Evolutionary conservation across 1,140 invertebrate species (phyloP), one percentile per base, ranked within the genome.

Genomic region (Lucilia cuprina): DNA sequence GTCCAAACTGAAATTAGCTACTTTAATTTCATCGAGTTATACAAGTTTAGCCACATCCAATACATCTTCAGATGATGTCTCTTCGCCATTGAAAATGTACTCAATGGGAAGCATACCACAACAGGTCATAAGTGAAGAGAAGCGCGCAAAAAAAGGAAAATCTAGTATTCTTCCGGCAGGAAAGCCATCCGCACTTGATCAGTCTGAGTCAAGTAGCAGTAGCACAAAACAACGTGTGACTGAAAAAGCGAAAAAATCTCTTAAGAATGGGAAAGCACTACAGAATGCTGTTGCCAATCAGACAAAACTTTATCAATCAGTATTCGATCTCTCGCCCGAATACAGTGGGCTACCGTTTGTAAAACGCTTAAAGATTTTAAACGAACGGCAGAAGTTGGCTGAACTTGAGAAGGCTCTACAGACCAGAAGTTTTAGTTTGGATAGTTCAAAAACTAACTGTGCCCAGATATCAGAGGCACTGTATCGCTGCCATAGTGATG

Each of bases 321-420:
- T 97, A 5, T 96, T 97, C 87, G 96, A 97, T 89, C 90, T 97
- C 14, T 96, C 96, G n/a, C 96, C 96, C 0, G 96, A 97, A 88
- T 97, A 97, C 86, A 95, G 95, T 41, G 95, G 95, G n/a, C 88
- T 97, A 77, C 96, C 96, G 0, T 97, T 97, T 87, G 96, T 97
- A 2, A 97, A 97, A 91, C 96, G 96, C 86, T 90, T 97, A 60
- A 97, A 97, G 92, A 97, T 97, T 83, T 92, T 97, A 17, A 97
- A 97, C 89, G 96, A 97, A 91, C 92, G 96, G 17, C 96, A 97
- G 89, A 97, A 97, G 91, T 90, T 97, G 50, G 96, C 95, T 19
- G 95, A 96, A 88, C 90, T 97, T 35, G 95, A 97, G 88, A 94
- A 93, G 86, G 95, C 94, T 3, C 94, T 95, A 2, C 94, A 94